These are phyloP conservation scores for Eublepharis macularius DNA, from an alignment of 2,113 vertebrate species.

Conservation along the genomic window DNA sequence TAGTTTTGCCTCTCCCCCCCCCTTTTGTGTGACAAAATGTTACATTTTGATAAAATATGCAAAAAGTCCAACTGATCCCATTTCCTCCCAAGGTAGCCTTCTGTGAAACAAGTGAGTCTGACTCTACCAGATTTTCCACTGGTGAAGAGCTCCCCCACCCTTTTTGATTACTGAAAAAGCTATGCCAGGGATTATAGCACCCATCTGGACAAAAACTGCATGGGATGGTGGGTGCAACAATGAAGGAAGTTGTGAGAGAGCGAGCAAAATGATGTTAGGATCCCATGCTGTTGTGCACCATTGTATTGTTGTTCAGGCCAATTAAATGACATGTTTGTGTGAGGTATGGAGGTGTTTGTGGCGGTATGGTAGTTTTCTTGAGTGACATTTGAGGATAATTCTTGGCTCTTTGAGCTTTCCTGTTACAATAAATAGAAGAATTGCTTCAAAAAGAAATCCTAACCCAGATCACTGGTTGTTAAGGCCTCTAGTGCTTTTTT, in stretches of 20 bases:
- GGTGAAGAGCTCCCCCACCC: too few species aligned
- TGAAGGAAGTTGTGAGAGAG: too few species aligned
- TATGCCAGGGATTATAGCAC: too few species aligned
- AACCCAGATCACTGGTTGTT: background rate
- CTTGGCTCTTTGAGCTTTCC: background rate
- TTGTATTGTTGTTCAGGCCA: constrained; percentile 20
- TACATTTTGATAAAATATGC: constrained; percentile 22
- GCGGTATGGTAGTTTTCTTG: constrained; percentile 6
- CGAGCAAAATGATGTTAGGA: background rate
- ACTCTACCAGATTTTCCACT: too few species aligned
- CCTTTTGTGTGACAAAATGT: constrained; percentile 50
- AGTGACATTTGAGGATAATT: background rate
- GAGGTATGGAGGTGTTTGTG: background rate
- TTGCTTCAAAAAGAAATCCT: background rate
- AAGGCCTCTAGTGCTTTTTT: background rate
- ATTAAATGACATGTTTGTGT: constrained; percentile 23
- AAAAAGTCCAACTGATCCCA: constrained; percentile 37
- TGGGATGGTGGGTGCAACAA: too few species aligned
- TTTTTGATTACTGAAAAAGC: too few species aligned
- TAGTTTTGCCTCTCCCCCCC: constrained; percentile 34
- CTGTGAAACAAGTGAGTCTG: constrained; percentile 38
- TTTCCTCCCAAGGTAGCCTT: constrained; percentile 27
- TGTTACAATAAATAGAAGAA: background rate
- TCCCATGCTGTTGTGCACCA: constrained; percentile 31
- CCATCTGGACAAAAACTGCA: too few species aligned